Percentiles rank a stretch among this genome's conserved stretches.
phyloP scores from a whole-genome alignment of 2,797 vertebrate species.

The Acanthornis magna region DNA sequence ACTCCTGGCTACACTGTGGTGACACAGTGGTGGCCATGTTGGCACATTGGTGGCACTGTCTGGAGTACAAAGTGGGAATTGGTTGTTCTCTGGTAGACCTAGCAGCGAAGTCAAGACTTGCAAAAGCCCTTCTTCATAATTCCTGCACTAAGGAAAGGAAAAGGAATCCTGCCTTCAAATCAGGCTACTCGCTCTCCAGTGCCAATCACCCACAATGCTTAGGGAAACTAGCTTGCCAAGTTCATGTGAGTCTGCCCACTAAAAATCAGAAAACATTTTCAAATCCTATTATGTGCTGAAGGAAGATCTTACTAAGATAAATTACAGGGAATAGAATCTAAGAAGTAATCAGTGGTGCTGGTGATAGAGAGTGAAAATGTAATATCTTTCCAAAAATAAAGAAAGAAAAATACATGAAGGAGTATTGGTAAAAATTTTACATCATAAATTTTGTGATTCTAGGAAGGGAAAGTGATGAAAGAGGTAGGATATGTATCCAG shows the following conservation, averaged over 20 bases:
- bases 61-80: neutral
- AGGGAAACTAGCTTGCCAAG: neutral
- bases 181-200: neutral
- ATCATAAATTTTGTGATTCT: neutral
- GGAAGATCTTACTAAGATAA: neutral
- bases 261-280: neutral
- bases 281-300: neutral
- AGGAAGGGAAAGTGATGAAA: neutral
- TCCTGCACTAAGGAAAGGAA: neutral
- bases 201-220: accelerated
- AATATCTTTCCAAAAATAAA: neutral
- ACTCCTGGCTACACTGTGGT: accelerated
- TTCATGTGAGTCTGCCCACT: neutral
- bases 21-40: accelerated
- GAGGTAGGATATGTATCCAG: neutral
- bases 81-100: neutral
- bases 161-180: neutral
- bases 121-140: neutral
- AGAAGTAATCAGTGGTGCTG: neutral
- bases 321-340: neutral
- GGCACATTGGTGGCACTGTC: neutral
- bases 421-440: neutral
- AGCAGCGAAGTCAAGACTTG: neutral
- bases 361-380: neutral
- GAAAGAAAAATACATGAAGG: neutral